These are phyloP conservation scores for Bos indicus DNA, from an alignment of 2,113 vertebrate genomes.

Conservation along the genomic window DNA sequence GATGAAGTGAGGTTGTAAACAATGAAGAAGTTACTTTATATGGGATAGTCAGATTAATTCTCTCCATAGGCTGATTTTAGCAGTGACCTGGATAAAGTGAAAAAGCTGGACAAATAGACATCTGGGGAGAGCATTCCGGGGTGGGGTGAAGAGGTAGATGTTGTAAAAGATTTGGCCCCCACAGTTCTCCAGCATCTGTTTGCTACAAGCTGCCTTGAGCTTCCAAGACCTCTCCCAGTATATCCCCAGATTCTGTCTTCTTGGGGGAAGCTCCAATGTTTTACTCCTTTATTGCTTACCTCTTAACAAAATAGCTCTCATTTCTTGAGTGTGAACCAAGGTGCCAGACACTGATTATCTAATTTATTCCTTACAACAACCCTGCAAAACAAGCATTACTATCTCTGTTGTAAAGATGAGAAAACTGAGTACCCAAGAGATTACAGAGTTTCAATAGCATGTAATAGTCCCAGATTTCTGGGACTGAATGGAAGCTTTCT, in stretches of 20 bases:
- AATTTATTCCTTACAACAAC: not conserved
- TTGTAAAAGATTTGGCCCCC: not conserved
- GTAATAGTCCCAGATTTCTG: not conserved
- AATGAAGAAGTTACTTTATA: not conserved
- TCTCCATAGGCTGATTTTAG: not conserved
- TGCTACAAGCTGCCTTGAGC: not conserved
- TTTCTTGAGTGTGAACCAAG: not conserved
- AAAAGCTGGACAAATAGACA: not conserved
- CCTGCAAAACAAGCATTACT: not conserved
- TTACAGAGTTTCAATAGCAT: not conserved
- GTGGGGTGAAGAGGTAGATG: not conserved
- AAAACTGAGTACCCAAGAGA: not conserved
- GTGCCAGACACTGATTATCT: not conserved
- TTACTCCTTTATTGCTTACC: not conserved
- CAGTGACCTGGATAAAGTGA: not conserved
- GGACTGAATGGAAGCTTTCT: not conserved
- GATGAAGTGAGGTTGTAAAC: not conserved
- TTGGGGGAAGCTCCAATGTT: not conserved
- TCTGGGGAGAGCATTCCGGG: not conserved
- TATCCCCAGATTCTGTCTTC: not conserved
- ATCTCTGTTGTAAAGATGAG: not conserved
- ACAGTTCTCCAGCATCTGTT: not conserved
- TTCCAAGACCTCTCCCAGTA: not conserved
- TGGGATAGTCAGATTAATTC: not conserved
- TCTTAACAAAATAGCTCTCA: not conserved